Evolutionary conservation across 2,113 vertebrate species (phyloP).

Genomic region (Seriola aureovittata): DNA sequence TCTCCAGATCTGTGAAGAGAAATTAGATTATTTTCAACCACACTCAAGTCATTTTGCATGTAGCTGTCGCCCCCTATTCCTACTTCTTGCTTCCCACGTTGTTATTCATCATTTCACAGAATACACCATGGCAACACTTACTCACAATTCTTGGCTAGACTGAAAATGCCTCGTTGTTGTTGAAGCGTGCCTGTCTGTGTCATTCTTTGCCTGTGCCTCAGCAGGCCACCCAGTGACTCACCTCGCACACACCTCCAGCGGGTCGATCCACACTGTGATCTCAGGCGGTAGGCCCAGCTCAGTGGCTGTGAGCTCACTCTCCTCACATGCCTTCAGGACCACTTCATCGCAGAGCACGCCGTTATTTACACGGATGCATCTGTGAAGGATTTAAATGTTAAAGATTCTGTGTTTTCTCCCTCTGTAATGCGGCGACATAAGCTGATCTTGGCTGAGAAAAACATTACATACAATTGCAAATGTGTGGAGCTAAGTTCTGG

Average conservation of each 20-base stretch:
- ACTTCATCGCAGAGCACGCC: constrained; percentile 69
- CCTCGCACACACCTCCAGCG: constrained; percentile 85
- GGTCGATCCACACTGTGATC: constrained; percentile 88
- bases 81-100: background rate
- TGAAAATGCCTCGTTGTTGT: background rate
- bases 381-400: constrained; percentile 44
- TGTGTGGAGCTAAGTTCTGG: background rate
- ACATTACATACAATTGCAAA: background rate
- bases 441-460: background rate
- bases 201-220: constrained; percentile 20
- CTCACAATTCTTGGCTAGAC: constrained; percentile 14
- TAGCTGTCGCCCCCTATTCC: background rate
- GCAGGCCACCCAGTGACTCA: constrained; percentile 74
- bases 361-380: constrained; percentile 84
- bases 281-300: constrained; percentile 81
- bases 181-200: constrained; percentile 2
- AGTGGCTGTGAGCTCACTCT: constrained; percentile 73
- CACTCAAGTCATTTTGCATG: background rate
- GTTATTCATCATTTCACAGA: background rate
- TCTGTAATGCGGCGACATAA: background rate
- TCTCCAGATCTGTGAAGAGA: constrained; percentile 78
- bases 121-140: background rate
- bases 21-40: background rate
- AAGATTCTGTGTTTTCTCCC: background rate
- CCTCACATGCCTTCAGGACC: constrained; percentile 81